Evolutionary conservation across 2,888 invertebrate species (phyloP).

Genomic region (Melolontha melolontha): DNA sequence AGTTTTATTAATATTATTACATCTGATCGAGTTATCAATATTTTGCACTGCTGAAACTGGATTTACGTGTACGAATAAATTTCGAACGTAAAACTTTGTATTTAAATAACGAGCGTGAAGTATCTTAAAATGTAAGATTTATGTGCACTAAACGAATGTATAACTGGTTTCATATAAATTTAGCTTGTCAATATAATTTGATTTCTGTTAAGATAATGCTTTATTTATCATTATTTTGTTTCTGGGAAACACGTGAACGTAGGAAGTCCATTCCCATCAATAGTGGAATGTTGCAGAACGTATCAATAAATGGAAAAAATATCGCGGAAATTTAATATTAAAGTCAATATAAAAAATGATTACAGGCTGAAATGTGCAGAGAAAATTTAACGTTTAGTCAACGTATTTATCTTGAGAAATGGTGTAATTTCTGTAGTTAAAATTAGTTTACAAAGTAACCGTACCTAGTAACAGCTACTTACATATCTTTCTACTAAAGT

Average conservation of each 20-base stretch:
- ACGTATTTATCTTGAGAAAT: too few relatives aligned
- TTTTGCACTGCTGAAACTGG: conserved; percentile 11
- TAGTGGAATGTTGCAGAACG: too few relatives aligned
- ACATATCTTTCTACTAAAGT: too few relatives aligned
- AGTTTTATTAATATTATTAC: conserved; percentile 2
- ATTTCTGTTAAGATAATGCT: conserved; percentile 1
- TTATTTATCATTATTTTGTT: background rate
- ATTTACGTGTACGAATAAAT: background rate
- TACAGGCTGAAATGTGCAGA: too few relatives aligned
- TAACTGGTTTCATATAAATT: background rate
- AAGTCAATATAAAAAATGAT: too few relatives aligned
- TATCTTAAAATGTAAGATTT: conserved; percentile 33
- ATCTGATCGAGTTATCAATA: conserved; percentile 9
- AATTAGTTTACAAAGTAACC: too few relatives aligned
- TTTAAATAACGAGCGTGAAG: conserved; percentile 11
- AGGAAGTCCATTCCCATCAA: too few relatives aligned
- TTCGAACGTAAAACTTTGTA: conserved; percentile 5
- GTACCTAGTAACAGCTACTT: too few relatives aligned
- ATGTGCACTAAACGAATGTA: conserved; percentile 8
- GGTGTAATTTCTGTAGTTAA: too few relatives aligned
- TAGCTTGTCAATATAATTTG: conserved; percentile 3
- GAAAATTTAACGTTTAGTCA: too few relatives aligned
- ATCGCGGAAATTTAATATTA: too few relatives aligned
- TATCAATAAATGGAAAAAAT: too few relatives aligned
- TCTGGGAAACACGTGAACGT: background rate